Percentiles rank a stretch among this genome's conserved stretches.
Evolutionary conservation across 1,140 invertebrate genomes (phyloP).

Genomic region (Pogonomyrmex barbatus): DNA sequence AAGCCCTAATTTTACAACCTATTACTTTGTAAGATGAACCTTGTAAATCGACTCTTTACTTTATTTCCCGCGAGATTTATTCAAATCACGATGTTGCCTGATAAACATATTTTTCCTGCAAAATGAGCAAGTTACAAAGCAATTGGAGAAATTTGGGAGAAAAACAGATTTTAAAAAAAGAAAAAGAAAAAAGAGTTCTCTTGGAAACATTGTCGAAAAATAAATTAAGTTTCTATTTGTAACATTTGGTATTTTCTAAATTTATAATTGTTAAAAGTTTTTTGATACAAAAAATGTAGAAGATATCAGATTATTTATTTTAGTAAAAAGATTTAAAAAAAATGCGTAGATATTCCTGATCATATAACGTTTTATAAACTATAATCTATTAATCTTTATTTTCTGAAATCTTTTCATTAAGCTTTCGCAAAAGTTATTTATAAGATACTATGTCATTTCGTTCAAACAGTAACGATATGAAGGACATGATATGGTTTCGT

Average conservation of each 20-base stretch:
- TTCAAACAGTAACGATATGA: slow-evolving; percentile 1
- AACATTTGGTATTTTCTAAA: neutral
- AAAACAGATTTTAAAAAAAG: neutral
- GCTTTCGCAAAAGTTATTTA: slow-evolving; percentile 12
- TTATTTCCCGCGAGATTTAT: slow-evolving; percentile 40
- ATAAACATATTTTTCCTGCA: neutral
- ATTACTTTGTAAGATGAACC: slow-evolving; percentile 49
- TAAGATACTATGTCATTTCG: neutral
- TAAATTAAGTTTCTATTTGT: neutral
- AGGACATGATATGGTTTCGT: neutral
- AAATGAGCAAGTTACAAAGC: slow-evolving; percentile 1
- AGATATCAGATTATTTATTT: neutral
- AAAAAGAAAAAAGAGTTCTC: neutral
- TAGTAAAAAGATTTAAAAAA: neutral
- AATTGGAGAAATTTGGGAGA: neutral
- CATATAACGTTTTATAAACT: neutral
- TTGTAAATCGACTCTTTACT: slow-evolving; percentile 4
- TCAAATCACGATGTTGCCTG: neutral
- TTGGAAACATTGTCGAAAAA: neutral
- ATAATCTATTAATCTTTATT: neutral
- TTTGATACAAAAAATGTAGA: neutral
- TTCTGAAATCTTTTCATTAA: neutral
- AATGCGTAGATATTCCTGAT: neutral
- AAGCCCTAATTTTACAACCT: slow-evolving; percentile 48
- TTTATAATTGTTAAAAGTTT: neutral